These are phyloP conservation scores for Speoplatyrhinus poulsoni DNA, from an alignment of 2,113 vertebrate species.

Conservation along the genomic window DNA sequence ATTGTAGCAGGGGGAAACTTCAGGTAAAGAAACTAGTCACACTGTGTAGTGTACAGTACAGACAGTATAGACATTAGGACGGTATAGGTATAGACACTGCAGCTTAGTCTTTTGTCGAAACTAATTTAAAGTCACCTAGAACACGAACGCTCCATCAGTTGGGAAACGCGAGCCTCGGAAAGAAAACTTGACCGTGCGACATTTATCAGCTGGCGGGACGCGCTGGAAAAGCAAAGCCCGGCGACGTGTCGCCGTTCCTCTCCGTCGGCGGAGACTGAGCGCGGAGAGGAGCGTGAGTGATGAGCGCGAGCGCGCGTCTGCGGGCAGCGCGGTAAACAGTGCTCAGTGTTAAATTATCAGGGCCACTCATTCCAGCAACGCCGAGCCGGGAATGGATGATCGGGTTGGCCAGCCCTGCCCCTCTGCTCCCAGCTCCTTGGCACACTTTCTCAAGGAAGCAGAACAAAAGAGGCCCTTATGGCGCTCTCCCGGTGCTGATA, in stretches of 20 bases:
- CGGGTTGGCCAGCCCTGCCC: background rate
- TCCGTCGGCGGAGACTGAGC: no score
- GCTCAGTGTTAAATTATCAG: background rate
- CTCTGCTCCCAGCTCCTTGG: background rate
- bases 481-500: background rate
- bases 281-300: no score
- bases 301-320: background rate
- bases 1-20: constrained; percentile 21
- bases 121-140: no score
- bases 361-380: background rate
- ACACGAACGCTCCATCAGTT: no score
- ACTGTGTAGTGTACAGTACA: background rate
- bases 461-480: constrained; percentile 28
- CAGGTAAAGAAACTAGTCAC: background rate
- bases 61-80: background rate
- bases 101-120: no score
- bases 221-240: no score
- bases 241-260: no score
- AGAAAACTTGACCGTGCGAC: no score
- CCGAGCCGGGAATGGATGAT: background rate
- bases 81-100: no score
- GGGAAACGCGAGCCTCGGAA: no score
- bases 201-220: no score
- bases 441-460: constrained; percentile 42
- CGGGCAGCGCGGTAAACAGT: background rate